Conservation (phyloP, 2,113 vertebrate species). For the Rhea americana region DNA sequence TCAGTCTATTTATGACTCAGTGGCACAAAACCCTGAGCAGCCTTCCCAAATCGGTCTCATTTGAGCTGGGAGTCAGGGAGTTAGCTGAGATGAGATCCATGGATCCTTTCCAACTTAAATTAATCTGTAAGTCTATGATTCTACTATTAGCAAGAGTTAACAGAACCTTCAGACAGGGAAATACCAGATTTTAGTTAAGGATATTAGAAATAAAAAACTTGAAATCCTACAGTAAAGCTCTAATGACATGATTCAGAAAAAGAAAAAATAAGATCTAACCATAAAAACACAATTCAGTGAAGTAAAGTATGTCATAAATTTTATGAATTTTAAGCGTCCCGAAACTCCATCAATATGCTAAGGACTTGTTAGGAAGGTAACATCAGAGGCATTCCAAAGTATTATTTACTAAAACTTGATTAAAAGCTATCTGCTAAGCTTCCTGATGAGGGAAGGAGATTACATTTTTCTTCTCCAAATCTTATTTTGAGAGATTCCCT, state of each 20-base stretch:
- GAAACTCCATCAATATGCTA: background rate
- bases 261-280: background rate
- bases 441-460: background rate
- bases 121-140: too few species aligned
- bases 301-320: background rate
- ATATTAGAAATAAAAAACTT: background rate
- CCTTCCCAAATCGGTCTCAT: too few species aligned
- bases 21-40: too few species aligned
- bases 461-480: background rate
- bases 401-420: background rate
- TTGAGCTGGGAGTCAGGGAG: too few species aligned
- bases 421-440: background rate
- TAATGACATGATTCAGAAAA: background rate
- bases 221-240: background rate
- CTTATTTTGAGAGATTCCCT: background rate
- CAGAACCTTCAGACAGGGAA: background rate
- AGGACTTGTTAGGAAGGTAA: background rate
- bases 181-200: background rate
- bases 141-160: too few species aligned
- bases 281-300: background rate
- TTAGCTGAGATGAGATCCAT: too few species aligned
- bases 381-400: background rate
- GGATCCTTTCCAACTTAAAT: too few species aligned
- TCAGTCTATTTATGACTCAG: too few species aligned
- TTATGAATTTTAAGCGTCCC: background rate